Percentiles rank a stretch among this genome's conserved stretches.
Conservation (phyloP, 2,113 vertebrate species). For the Rhineura floridana region DNA sequence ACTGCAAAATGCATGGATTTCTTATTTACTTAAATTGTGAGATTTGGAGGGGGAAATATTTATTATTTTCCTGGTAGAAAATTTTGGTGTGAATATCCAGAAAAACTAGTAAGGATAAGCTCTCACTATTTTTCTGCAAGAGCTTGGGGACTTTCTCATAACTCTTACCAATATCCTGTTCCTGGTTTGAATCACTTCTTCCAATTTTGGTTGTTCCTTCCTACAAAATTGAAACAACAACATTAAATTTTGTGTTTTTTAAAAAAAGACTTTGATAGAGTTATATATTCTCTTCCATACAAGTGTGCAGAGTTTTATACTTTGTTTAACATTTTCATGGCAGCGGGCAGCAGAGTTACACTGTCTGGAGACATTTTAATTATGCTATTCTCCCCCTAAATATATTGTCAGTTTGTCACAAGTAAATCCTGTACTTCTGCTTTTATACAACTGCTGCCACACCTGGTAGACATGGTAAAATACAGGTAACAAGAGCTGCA, state of each 20-base stretch:
- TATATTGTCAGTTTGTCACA: neutral
- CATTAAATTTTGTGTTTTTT: slow-evolving; percentile 14
- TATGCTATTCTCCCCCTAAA: neutral
- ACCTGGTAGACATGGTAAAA: neutral
- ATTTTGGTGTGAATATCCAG: rapidly evolving
- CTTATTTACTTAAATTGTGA: neutral
- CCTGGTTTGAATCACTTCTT: slow-evolving; percentile 83
- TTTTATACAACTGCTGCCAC: neutral
- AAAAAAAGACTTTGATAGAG: neutral
- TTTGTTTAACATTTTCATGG: neutral
- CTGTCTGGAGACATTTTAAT: neutral
- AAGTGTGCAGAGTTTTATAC: neutral
- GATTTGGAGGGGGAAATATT: neutral
- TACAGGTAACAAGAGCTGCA: neutral
- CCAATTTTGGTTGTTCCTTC: slow-evolving; percentile 94
- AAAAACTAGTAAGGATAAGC: neutral
- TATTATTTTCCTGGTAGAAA: neutral
- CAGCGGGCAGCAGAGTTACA: too few species aligned
- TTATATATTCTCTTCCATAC: neutral
- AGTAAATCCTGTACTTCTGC: neutral
- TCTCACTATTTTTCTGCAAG: neutral
- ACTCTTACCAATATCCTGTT: slow-evolving; percentile 91
- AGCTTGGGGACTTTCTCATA: neutral
- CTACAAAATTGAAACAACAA: slow-evolving; percentile 69
- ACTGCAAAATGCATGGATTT: slow-evolving; percentile 66